Evolutionary conservation across 2,797 vertebrate species (phyloP), one percentile per base, ranked within the genome.

Genomic region (Schizothorax lantsangensis): DNA sequence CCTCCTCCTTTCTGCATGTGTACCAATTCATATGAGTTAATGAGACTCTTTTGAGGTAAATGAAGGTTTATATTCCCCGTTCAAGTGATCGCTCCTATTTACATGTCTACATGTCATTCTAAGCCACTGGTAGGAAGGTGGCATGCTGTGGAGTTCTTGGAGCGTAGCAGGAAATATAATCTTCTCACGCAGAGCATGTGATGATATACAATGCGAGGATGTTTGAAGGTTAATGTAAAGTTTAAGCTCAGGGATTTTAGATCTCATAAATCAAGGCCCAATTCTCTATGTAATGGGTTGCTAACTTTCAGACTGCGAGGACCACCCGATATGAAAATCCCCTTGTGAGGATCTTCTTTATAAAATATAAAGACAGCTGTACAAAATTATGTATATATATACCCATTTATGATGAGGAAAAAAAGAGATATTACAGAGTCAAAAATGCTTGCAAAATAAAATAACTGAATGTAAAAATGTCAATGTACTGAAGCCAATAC

Each of bases 171-270:
- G 17, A 62, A 74, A 74, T 64, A 62, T n/a, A n/a, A 62, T 77
- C 57, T 75, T 75, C 57, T 84, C 72, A 84, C 7, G 9, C 17
- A 19, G 82, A 75, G 72, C 74, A 83, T 69, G 36, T 69, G 72
- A 71, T 52, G 40, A 66, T 84, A 72, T 64, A 80, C 80, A 84
- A 80, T 54, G 6, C 43, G n/a, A 9, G 12, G 38, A 26, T 66
- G 83, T 84, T 84, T 84, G 62, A 79, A 68, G 73, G 83, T 84
- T 77, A 66, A 84, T 78, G 57, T 40, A 52, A 78, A 84, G 74
- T 84, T 78, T 69, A 66, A 66, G 74, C 45, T 78, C 74, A 77
- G 33, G 74, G 45, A 79, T 11, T 33, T 78, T 78, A 78, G 45
- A 84, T 54, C 36, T 78, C 30, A 68, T 69, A 78, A 77, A 78